Evolutionary conservation across 2,888 invertebrate species (phyloP).

Genomic region (Dasypogon diadema): DNA sequence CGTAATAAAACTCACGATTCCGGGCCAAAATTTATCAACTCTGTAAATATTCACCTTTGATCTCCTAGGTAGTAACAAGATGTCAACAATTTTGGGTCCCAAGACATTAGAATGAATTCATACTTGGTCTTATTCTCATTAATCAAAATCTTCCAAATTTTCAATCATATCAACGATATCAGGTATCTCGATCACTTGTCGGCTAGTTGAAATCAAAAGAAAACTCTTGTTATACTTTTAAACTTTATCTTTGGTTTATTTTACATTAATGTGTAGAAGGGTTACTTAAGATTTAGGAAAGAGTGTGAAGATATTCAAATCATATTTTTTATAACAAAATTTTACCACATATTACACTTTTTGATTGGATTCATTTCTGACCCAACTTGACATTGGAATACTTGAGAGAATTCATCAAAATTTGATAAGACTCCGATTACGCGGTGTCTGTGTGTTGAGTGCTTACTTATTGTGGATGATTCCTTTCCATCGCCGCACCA

Average conservation of each 20-base stretch:
- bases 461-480: conserved; percentile 76
- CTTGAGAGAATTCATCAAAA: conserved; percentile 31
- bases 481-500: conserved; percentile 69
- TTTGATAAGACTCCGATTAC: conserved; percentile 41
- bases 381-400: conserved; percentile 19
- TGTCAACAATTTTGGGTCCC: no score
- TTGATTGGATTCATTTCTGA: conserved; percentile 32
- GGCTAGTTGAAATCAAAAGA: no score
- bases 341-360: conserved; percentile 48
- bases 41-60: no score
- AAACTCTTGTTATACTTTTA: no score
- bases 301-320: background rate
- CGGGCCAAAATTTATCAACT: no score
- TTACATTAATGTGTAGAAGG: background rate
- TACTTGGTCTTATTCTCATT: no score
- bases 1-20: no score
- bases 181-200: no score
- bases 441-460: conserved; percentile 14
- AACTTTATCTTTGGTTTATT: conserved; percentile 5
- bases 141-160: no score
- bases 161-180: no score
- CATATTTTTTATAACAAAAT: background rate
- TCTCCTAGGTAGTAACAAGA: no score
- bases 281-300: background rate
- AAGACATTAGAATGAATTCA: no score